Conservation (phyloP, 1,140 invertebrate species). For the Aradophagus sp. region DNA sequence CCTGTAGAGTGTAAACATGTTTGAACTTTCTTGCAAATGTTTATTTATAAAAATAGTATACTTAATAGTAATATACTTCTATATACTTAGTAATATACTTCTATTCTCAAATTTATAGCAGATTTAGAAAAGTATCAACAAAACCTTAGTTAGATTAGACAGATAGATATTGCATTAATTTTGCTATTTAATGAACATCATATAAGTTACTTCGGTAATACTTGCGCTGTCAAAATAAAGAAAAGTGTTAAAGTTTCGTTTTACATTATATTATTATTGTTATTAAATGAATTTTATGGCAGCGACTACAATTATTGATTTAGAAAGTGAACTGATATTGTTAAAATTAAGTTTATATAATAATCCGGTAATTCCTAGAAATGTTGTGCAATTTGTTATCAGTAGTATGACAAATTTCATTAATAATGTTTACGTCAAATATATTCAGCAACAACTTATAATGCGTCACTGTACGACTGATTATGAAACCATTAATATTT, state of each 20-base stretch:
- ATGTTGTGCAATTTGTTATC: conserved; percentile 8
- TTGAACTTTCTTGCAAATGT: conserved; percentile 1
- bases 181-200: too few species aligned
- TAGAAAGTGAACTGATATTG: conserved; percentile 1
- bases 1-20: conserved; percentile 9
- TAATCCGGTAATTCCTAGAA: conserved; percentile 3
- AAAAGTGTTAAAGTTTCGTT: too few species aligned
- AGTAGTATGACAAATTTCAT: background rate
- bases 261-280: too few species aligned
- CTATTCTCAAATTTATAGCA: conserved; percentile 1
- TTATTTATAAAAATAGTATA: background rate
- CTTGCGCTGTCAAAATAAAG: background rate
- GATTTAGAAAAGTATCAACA: too few species aligned
- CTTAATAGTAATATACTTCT: background rate
- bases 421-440: background rate
- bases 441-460: conserved; percentile 4
- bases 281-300: background rate
- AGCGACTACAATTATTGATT: background rate
- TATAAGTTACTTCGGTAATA: too few species aligned
- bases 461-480: background rate
- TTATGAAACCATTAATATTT: background rate
- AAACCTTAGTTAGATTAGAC: too few species aligned
- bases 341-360: conserved; percentile 4
- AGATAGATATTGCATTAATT: too few species aligned
- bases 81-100: conserved; percentile 3